Evolutionary conservation across 2,888 invertebrate genomes (phyloP), one percentile per base, ranked within the genome.

Genomic region (Rhagonycha lutea): DNA sequence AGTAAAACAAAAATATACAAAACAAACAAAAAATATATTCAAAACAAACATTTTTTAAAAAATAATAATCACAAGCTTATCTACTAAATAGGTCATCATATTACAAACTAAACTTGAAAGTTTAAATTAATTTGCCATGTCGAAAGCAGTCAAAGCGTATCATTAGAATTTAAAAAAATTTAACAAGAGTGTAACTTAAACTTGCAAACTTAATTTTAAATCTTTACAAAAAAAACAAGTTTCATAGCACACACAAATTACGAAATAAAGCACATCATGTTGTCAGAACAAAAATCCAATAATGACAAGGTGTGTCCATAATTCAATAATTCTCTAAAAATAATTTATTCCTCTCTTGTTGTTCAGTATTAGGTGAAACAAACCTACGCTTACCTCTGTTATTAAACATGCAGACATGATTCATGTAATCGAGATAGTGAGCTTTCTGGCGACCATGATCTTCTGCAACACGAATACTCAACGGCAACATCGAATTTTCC

Each of bases 401-500:
- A 68, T 82, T 74, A 47, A 68, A 83, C 70, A 82, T 81, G 76
- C 84, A 81, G n/a, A 84, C 82, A 72, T 84, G 83, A 84, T 85
- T 86, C 28, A 79, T 69, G 24, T 81, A 79, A 70, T 86, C 86
- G 92, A 94, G 14, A 80, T 85, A 86, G 71, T 87, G 86, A 2
- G 94, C 94, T 83, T 95, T 94, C 86, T 94, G 94, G 85, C 94
- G 93, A 3, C 94, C 95, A 82, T 96, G 95, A 86, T 96, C 96
- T 84, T 96, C 96, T 0, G 96, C 96, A 82, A 91, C 87, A 67
- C 90, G 88, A 24, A 98, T 96, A 80, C 93, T 92, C 65, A 98
- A 89, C 23, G 96, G 94, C 85, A 96, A 94, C 78, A 93, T 92
- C 77, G 94, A 94, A 80, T 96, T 96, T 82, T 95, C 94, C 70